These are phyloP conservation scores for Allophyes oxyacanthae DNA, from an alignment of 2,888 invertebrate species.

Conservation along the genomic window DNA sequence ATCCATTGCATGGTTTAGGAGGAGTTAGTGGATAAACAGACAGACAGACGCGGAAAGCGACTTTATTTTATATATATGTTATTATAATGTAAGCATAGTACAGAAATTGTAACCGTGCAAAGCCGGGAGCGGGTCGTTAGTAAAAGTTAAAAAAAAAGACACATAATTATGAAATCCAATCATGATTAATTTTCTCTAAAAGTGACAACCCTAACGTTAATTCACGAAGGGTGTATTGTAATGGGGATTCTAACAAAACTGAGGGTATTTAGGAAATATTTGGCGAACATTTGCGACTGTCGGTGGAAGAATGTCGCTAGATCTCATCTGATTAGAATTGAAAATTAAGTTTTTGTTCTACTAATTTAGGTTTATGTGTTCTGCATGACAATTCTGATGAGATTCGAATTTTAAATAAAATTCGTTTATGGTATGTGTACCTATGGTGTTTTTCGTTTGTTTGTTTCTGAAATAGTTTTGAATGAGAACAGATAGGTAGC, in stretches of 20 bases:
- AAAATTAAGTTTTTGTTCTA: conserved; percentile 30
- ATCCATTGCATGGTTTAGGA: too few relatives aligned
- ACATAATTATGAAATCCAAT: too few relatives aligned
- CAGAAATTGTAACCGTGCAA: too few relatives aligned
- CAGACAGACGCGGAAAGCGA: too few relatives aligned
- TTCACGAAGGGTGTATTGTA: conserved; percentile 42
- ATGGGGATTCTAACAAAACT: conserved; percentile 58
- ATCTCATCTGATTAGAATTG: conserved; percentile 56
- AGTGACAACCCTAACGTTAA: conserved; percentile 31
- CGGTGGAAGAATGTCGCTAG: conserved; percentile 56
- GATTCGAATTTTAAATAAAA: conserved; percentile 27
- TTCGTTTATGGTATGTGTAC: background rate
- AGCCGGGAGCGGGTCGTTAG: too few relatives aligned
- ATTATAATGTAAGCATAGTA: too few relatives aligned
- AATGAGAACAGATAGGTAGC: background rate
- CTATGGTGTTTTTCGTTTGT: conserved; percentile 1
- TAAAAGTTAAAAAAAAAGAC: too few relatives aligned
- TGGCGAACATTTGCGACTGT: conserved; percentile 53
- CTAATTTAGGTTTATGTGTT: conserved; percentile 46
- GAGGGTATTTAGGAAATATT: conserved; percentile 51
- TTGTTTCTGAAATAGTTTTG: background rate
- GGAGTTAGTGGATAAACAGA: too few relatives aligned
- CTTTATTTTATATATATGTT: too few relatives aligned
- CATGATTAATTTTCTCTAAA: background rate
- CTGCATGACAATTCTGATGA: conserved; percentile 50